Base-by-base conservation (phyloP, 2,888 invertebrate genomes). In the Caenorhabditis sp. region DNA sequence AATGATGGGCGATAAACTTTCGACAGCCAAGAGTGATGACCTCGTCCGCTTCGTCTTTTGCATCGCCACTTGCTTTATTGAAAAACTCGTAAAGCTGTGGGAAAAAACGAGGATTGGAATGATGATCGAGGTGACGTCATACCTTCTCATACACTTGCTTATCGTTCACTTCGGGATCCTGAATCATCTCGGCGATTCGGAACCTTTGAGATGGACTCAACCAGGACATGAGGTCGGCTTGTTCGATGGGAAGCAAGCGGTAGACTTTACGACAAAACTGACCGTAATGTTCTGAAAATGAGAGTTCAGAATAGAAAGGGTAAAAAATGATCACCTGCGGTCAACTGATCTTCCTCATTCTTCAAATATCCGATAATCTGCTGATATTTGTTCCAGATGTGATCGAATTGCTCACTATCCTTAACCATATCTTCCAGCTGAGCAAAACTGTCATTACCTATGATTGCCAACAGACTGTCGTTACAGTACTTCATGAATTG, bases 201-300 rank as follows among this genome's bases (percentile, higher is more conserved):
- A 81, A 56, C 51, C 82, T 85, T 66, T 89, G 88, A 4, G 54
- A 41, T 12, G 59, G 61, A 16, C 51, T 82, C 35, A 89, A 54
- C 89, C 89, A 89, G 22, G 85, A 80, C 66, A 86, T 85, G 4
- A 89, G 51, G 49, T 84, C 84, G 12, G 80, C 81, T 16, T 86
- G 86, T 44, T 89, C 86, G 41, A 86, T 85, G 12, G 85, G 75
- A 0, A 87, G 79, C 10, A 89, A 69, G n/a, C 89, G 84, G 49
- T 85, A 88, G 47, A 89, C 86, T 72, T 88, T 89, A 10, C 85
- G 77, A 72, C 89, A 89, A 59, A 89, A 88, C 22, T 82, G 80
- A 3, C 87, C 89, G 51, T 89, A 89, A 26, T 86, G 87, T 54
- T 87, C 89, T 88, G 70, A 61, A 75, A 61, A 16, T 28, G 1